phyloP scores from a whole-genome alignment of 2,113 vertebrate species.

The Lagopus muta region DNA sequence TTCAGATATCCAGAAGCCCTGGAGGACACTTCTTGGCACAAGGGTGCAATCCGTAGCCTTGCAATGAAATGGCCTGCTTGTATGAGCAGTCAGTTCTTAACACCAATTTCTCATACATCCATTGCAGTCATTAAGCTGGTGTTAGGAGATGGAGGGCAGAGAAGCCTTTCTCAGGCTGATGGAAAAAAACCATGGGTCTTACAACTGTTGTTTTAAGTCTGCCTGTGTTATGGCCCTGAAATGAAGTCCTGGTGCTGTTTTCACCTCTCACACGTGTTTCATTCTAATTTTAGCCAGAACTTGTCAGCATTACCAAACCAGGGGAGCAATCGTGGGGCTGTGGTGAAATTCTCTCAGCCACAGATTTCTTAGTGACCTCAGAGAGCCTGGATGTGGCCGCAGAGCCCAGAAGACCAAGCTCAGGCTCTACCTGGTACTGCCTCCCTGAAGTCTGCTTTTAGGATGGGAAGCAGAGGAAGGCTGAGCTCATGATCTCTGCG shows the following conservation, averaged over 20 bases:
- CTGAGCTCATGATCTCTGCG: neutral
- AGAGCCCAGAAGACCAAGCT: neutral
- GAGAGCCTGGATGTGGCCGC: accelerated
- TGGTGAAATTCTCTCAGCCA: neutral
- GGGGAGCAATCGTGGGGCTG: accelerated
- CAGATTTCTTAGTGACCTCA: neutral
- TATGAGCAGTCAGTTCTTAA: neutral
- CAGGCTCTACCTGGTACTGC: too few relatives aligned
- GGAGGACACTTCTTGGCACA: neutral
- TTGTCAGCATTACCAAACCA: neutral
- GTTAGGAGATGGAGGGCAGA: neutral
- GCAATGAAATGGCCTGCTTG: neutral
- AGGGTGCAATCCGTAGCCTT: neutral
- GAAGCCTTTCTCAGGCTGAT: neutral
- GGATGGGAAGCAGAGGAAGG: neutral
- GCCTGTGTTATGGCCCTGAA: neutral
- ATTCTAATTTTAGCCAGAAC: neutral
- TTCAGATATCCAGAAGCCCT: constrained; percentile 8
- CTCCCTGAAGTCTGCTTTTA: neutral
- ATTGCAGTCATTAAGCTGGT: constrained; percentile 1
- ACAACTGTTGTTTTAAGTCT: neutral
- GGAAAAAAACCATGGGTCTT: neutral
- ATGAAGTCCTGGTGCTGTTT: neutral
- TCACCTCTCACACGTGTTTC: neutral
- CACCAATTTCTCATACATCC: neutral